Base-by-base conservation (phyloP, 2,888 invertebrate genomes). In the Dynastes maya region DNA sequence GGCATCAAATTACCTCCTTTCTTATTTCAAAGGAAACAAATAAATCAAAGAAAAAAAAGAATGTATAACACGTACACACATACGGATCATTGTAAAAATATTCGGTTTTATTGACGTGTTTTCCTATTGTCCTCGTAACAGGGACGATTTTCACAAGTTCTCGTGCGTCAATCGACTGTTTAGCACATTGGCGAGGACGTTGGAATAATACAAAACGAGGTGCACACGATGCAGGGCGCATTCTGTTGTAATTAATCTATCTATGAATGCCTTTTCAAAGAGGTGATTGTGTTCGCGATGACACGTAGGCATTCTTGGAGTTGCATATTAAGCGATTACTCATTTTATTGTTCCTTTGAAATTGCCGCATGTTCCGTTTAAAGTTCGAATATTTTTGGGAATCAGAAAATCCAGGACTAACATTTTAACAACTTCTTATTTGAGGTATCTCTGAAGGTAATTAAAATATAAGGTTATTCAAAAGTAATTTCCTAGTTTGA, bases 51-150 rank as follows among this genome's bases (percentile, higher is more conserved):
- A 22, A 27, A 61, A 8, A 27, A 22, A 61, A 61, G 16, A 61
- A 11, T 45, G 45, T 11, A 45, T 45, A 45, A 45, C 45, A 45
- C 45, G 32, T 37, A 37, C 32, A 37, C 32, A 61, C 22, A 22
- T 27, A 61, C 27, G 16, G 40, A 67, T 67, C 67, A 67, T 22
- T 45, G 45, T 45, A 16, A 45, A 67, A 67, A 67, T 67, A 67
- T 67, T 67, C 67, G 40, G n/a, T 37, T 40, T 67, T 45, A 45
- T 67, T 67, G 67, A 67, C 67, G 67, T 67, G 13, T 16, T 67
- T 67, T 45, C 22, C 67, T 45, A 67, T 67, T 67, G 67, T 67
- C 67, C 45, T 40, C 67, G 9, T 13, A 67, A 67, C 37, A 22
- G 67, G 16, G n/a, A 16, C 29, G 61, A 22, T 40, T 67, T 67